phyloP scores from a whole-genome alignment of 2,888 invertebrate genomes.

The Drosophila vallismaia region DNA sequence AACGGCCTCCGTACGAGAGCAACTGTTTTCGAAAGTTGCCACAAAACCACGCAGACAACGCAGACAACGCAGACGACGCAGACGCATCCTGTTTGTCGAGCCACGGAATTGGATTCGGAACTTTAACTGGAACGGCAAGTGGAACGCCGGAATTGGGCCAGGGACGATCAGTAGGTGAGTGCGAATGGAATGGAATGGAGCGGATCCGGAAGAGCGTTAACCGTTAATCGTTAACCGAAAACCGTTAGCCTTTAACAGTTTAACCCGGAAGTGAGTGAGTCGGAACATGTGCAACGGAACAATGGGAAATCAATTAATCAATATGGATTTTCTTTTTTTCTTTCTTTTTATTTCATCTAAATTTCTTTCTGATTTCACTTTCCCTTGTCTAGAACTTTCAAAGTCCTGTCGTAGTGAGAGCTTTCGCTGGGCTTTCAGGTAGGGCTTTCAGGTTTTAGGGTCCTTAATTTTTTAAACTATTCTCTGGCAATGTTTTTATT shows the following conservation, averaged over 20 bases:
- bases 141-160: conserved; percentile 52
- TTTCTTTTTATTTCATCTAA: not conserved
- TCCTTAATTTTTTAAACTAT: no score
- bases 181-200: not conserved
- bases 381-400: not conserved
- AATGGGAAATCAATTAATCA: not conserved
- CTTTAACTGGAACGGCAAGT: conserved; percentile 26
- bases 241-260: not conserved
- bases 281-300: not conserved
- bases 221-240: not conserved
- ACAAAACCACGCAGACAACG: conserved; percentile 60
- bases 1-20: conserved; percentile 24
- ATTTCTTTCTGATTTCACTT: not conserved
- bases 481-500: no score
- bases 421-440: not conserved
- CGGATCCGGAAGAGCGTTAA: conserved; percentile 1
- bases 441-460: not conserved
- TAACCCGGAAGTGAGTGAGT: not conserved
- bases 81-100: conserved; percentile 69
- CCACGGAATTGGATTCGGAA: conserved; percentile 28
- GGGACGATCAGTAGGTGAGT: conserved; percentile 24
- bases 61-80: conserved; percentile 5
- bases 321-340: not conserved
- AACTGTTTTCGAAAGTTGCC: conserved; percentile 57
- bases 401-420: not conserved